Conservation (phyloP, 1,140 invertebrate species). For the Carcinoscorpius rotundicauda region DNA sequence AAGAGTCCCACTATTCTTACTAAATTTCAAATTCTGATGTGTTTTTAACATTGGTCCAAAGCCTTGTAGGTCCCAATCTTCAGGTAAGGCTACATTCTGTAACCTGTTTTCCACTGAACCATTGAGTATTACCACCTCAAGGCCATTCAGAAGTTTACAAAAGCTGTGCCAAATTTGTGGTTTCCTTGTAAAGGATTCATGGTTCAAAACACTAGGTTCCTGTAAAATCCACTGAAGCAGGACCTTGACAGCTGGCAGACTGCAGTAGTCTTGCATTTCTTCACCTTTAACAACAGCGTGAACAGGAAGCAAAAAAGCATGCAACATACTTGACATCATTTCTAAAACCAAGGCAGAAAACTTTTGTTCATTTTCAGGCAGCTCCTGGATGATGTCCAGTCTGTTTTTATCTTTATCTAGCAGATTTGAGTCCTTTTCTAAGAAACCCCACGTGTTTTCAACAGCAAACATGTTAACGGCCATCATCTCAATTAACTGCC, state of each 20-base stretch:
- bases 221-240: constrained; percentile 55
- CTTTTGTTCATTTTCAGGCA: constrained; percentile 28
- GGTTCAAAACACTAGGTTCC: constrained; percentile 40
- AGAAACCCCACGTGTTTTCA: constrained; percentile 40
- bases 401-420: too few species aligned
- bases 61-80: constrained; percentile 64
- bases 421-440: constrained; percentile 19
- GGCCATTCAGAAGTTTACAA: constrained; percentile 54
- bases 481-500: constrained; percentile 59
- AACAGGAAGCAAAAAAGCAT: constrained; percentile 55
- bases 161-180: constrained; percentile 63
- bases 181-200: constrained; percentile 46
- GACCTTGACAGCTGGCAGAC: constrained; percentile 59
- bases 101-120: too few species aligned
- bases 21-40: constrained; percentile 11
- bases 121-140: constrained; percentile 34
- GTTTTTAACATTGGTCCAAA: constrained; percentile 54
- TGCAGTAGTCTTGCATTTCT: constrained; percentile 49
- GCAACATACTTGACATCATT: constrained; percentile 43
- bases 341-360: constrained; percentile 47
- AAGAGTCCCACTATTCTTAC: constrained; percentile 7
- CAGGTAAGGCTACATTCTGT: constrained; percentile 48
- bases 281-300: constrained; percentile 47
- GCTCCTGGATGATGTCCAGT: background rate
- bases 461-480: constrained; percentile 60